Conservation (phyloP, 1,140 invertebrate genomes). For the Rhyacophila brunnea region DNA sequence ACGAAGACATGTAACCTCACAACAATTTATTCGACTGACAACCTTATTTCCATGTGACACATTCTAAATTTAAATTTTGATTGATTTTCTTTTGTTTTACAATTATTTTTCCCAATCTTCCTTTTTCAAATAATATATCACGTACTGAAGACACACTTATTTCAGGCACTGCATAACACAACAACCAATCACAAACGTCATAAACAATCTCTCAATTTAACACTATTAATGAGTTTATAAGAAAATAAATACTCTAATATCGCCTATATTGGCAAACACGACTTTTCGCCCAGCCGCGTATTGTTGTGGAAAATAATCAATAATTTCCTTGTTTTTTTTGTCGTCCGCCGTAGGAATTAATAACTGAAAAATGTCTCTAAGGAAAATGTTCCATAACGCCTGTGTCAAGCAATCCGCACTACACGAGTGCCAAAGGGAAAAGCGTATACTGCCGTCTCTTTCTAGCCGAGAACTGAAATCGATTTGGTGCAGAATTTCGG, state of each 20-base stretch:
- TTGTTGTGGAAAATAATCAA: slow-evolving; percentile 15
- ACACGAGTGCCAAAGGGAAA: background rate
- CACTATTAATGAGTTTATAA: background rate
- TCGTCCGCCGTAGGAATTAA: background rate
- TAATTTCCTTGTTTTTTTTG: slow-evolving; percentile 16
- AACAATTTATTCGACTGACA: too few species aligned
- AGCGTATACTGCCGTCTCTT: background rate
- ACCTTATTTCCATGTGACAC: too few species aligned
- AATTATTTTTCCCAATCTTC: too few species aligned
- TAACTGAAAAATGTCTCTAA: background rate
- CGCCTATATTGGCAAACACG: too few species aligned
- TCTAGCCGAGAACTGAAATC: slow-evolving; percentile 6
- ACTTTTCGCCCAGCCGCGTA: background rate
- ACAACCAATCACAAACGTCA: background rate
- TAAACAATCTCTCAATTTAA: background rate
- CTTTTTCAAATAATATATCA: too few species aligned
- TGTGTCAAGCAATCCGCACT: slow-evolving; percentile 19
- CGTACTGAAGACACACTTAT: too few species aligned
- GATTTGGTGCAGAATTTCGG: slow-evolving; percentile 24
- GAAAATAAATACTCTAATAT: too few species aligned
- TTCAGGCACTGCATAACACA: background rate
- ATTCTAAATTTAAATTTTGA: too few species aligned
- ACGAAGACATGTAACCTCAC: too few species aligned
- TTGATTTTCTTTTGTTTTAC: too few species aligned
- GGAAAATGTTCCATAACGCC: background rate